Conservation (phyloP, 2,797 vertebrate genomes). For the Fistularia tabacaria region DNA sequence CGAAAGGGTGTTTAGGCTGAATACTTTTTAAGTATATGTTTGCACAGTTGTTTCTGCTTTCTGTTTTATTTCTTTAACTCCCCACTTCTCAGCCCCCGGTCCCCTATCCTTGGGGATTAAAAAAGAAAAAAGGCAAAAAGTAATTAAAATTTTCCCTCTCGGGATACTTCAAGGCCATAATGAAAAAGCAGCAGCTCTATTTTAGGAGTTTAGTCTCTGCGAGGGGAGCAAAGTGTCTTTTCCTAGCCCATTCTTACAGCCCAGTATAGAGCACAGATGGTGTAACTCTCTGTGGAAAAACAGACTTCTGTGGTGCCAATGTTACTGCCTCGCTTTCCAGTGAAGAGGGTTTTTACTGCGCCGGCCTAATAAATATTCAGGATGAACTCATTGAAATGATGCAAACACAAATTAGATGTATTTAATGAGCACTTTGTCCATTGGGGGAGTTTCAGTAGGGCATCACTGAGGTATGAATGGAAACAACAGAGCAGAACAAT, state of each 20-base stretch:
- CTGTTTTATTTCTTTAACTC: slow-evolving; percentile 22
- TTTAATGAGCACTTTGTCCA: slow-evolving; percentile 67
- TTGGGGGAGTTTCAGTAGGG: slow-evolving; percentile 63
- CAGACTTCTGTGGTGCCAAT: slow-evolving; percentile 52
- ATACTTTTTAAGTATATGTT: slow-evolving; percentile 65
- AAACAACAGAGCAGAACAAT: slow-evolving; percentile 64
- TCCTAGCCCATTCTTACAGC: slow-evolving; percentile 27
- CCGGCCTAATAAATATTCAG: slow-evolving; percentile 75
- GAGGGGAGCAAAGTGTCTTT: background rate
- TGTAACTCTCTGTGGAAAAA: slow-evolving; percentile 43
- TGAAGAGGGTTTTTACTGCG: slow-evolving; percentile 66
- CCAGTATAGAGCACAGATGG: slow-evolving; percentile 54
- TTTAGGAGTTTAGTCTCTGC: slow-evolving; percentile 27
- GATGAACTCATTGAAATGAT: slow-evolving; percentile 72
- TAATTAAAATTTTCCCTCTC: slow-evolving; percentile 4
- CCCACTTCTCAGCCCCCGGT: slow-evolving; percentile 14
- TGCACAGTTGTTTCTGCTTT: slow-evolving; percentile 56
- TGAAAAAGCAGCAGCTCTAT: slow-evolving; percentile 26
- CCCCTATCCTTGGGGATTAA: background rate
- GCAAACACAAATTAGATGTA: slow-evolving; percentile 75
- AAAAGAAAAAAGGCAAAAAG: slow-evolving; percentile 6
- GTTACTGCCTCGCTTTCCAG: slow-evolving; percentile 48
- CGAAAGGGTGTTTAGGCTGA: slow-evolving; percentile 47
- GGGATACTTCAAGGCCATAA: slow-evolving; percentile 11
- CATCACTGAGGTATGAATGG: slow-evolving; percentile 64